Evolutionary conservation across 1,140 invertebrate genomes (phyloP).

Genomic region (Papilio glaucus): DNA sequence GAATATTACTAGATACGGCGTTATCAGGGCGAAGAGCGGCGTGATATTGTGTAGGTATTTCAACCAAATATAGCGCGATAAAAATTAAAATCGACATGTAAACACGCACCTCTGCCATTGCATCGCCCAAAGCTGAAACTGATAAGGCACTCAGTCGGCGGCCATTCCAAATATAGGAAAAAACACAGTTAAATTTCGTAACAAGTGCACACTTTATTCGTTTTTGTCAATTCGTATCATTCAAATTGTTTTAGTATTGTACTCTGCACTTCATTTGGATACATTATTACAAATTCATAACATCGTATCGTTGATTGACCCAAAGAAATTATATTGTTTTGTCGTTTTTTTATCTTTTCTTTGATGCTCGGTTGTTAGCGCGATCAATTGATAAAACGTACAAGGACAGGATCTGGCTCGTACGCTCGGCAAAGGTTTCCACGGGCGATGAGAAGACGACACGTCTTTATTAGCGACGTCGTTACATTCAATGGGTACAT

Average conservation of each 20-base stretch:
- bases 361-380: conserved; percentile 79
- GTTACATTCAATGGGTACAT: conserved; percentile 56
- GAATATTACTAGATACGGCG: conserved; percentile 58
- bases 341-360: conserved; percentile 72
- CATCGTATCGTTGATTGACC: conserved; percentile 43
- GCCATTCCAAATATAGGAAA: conserved; percentile 45
- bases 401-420: conserved; percentile 54
- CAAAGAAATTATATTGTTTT: conserved; percentile 55
- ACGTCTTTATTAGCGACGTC: conserved; percentile 40
- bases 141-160: conserved; percentile 47
- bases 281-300: conserved; percentile 35
- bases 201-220: conserved; percentile 37
- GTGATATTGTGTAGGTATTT: conserved; percentile 69
- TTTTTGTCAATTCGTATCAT: conserved; percentile 37
- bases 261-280: conserved; percentile 34
- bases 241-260: conserved; percentile 13
- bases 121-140: conserved; percentile 52
- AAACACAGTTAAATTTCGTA: conserved; percentile 38
- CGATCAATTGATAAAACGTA: conserved; percentile 79
- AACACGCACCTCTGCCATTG: conserved; percentile 56
- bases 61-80: conserved; percentile 60
- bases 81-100: conserved; percentile 68
- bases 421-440: conserved; percentile 65
- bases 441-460: conserved; percentile 44
- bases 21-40: conserved; percentile 66